A percentile compares a stretch with the other conserved stretches of the same genome.
These are phyloP conservation scores for Pitta sordida DNA, from an alignment of 2,113 vertebrate genomes.

Conservation along the genomic window DNA sequence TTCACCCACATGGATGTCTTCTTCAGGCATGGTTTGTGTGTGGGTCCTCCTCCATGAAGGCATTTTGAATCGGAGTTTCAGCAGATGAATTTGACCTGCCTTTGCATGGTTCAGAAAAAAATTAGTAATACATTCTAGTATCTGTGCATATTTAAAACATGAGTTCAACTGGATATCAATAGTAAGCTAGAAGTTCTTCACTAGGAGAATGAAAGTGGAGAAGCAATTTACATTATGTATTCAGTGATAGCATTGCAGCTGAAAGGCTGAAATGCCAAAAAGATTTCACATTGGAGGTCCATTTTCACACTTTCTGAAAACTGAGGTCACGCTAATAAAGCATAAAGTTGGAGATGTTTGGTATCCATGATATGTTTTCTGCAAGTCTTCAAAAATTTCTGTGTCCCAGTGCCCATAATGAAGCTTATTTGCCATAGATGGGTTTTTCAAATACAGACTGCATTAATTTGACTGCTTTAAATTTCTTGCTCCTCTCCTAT, in stretches of 20 bases:
- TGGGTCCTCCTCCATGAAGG: not conserved
- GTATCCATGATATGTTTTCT: no score
- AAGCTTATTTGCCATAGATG: not conserved
- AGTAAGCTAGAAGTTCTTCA: not conserved
- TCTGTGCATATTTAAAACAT: conserved; percentile 7
- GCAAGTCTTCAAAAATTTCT: not conserved
- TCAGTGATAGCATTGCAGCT: not conserved
- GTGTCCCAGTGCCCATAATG: not conserved
- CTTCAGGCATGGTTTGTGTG: not conserved
- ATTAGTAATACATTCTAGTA: not conserved
- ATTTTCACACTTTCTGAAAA: conserved; percentile 14
- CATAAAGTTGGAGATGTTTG: no score
- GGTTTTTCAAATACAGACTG: not conserved
- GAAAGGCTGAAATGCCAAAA: not conserved
- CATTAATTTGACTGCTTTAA: not conserved
- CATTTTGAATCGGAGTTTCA: not conserved
- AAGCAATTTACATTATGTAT: conserved; percentile 1
- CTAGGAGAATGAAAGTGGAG: not conserved
- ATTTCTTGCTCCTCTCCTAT: not conserved
- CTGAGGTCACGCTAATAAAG: conserved; percentile 7
- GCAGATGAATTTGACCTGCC: not conserved
- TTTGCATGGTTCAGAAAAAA: not conserved
- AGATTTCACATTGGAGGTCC: not conserved
- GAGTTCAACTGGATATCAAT: conserved; percentile 6
- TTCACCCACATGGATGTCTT: not conserved